Base-by-base conservation (phyloP, 2,113 vertebrate species). In the Pycnonotus jocosus region DNA sequence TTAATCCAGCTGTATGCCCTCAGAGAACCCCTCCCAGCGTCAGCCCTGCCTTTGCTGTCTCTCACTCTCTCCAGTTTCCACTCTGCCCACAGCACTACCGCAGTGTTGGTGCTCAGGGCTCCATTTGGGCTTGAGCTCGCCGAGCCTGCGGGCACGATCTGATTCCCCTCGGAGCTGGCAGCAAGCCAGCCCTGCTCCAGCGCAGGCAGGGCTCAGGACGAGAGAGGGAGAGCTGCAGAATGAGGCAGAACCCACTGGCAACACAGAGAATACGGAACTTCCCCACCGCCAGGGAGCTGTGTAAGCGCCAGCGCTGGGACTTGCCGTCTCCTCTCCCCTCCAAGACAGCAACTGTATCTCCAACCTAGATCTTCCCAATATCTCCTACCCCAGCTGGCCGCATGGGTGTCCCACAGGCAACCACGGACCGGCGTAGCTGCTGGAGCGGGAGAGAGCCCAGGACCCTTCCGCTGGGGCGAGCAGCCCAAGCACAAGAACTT, bases 71-170 rank as follows among this genome's bases (percentile, higher is more conserved):
- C 51, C 25, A 17, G 25, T 50, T 71, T 31, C 56, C 80, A 9
- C 48, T 9, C 48, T 56, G 47, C 60, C 61, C 6, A 2, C 3
- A 12, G 28, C 7, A 31, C 9, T 37, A 0, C 14, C 2, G 3
- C n/a, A 2, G 7, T 6, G 4, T 2, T 1, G 13, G 51, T 2
- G 15, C 48, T 17, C 23, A 1, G 1, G 2, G 68, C 56, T 37
- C 42, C 24, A 16, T 31, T 24, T 33, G 33, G 62, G 58, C 42
- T 7, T 17, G 4, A 28, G 30, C 53, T 15, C 5, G 37, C 37
- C 4, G 38, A 60, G 44, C 40, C 66, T 31, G 35, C 1, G 6
- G 74, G 53, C 19, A 3, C 3, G 1, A n/a, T 9, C 64, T 51
- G 66, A 40, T 5, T 53, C 31, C 65, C 42, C 28, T 27, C 5